phyloP scores from a whole-genome alignment of 2,888 invertebrate species.

The Notodonta ziczac region DNA sequence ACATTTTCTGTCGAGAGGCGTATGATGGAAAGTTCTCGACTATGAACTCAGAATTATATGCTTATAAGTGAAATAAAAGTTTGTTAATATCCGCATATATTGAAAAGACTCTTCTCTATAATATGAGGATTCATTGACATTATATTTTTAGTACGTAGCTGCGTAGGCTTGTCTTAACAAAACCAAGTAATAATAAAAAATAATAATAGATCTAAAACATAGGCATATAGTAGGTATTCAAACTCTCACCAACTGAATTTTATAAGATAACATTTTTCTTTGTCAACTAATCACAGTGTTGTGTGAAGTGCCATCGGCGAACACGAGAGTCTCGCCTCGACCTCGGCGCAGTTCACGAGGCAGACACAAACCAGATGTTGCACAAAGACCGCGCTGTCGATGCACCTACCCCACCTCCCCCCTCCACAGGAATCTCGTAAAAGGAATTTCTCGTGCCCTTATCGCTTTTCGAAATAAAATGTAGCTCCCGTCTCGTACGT shows the following conservation, averaged over 20 bases:
- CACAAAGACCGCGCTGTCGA: conserved; percentile 56
- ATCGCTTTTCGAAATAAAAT: conserved; percentile 84
- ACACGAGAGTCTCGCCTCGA: conserved; percentile 39
- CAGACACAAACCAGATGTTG: conserved; percentile 78
- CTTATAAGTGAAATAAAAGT: neutral
- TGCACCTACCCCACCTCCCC: conserved; percentile 53
- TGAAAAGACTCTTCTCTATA: too few species aligned
- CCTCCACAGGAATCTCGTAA: conserved; percentile 77
- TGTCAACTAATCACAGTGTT: conserved; percentile 32
- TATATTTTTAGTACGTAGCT: too few species aligned
- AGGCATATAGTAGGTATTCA: too few species aligned
- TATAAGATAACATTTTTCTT: conserved; percentile 18
- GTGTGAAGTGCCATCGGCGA: conserved; percentile 32
- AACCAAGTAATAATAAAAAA: too few species aligned
- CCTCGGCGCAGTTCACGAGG: conserved; percentile 43
- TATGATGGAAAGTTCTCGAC: neutral
- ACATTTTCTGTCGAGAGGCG: conserved; percentile 21
- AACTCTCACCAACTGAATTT: conserved; percentile 6
- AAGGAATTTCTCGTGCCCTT: conserved; percentile 82
- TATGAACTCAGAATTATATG: neutral
- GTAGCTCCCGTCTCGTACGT: conserved; percentile 79
- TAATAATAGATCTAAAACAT: too few species aligned
- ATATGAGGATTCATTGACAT: too few species aligned
- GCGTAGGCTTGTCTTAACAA: too few species aligned
- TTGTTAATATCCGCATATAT: too few species aligned